Percentiles rank a stretch among this genome's conserved stretches.
These are phyloP conservation scores for Proctacanthus coquilletti DNA, from an alignment of 1,140 invertebrate species.

Conservation along the genomic window DNA sequence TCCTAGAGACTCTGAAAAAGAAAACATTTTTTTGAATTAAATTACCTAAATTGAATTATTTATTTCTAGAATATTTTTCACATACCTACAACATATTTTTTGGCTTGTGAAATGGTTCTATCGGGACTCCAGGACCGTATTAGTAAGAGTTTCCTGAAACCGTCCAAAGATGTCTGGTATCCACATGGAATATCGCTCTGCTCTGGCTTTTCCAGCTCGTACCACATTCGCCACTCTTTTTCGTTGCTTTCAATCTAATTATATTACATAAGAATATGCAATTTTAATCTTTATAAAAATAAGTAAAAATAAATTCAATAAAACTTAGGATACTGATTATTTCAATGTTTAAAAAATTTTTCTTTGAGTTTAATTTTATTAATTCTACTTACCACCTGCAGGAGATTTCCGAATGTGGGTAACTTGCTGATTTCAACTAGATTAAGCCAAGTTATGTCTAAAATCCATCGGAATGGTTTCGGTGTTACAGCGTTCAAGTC, in stretches of 20 bases:
- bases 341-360: background rate
- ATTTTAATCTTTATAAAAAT: no score
- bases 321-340: no score
- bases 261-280: no score
- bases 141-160: constrained; percentile 77
- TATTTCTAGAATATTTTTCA: background rate
- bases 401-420: constrained; percentile 61
- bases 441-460: constrained; percentile 94
- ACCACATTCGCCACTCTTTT: constrained; percentile 85
- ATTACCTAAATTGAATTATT: background rate
- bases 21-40: background rate
- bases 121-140: constrained; percentile 93
- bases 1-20: constrained; percentile 60
- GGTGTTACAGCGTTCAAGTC: constrained; percentile 84
- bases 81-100: constrained; percentile 71
- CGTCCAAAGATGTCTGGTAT: constrained; percentile 74
- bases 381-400: constrained; percentile 47
- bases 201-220: constrained; percentile 87
- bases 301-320: background rate
- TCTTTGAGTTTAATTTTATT: no score
- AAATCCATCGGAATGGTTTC: constrained; percentile 90
- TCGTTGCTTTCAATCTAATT: constrained; percentile 73
- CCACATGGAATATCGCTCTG: constrained; percentile 82
- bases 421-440: constrained; percentile 87
- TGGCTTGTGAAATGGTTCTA: constrained; percentile 82